Evolutionary conservation across 2,797 vertebrate genomes (phyloP), one percentile per base, ranked within the genome.

Genomic region (Acanthurus leucopareius): DNA sequence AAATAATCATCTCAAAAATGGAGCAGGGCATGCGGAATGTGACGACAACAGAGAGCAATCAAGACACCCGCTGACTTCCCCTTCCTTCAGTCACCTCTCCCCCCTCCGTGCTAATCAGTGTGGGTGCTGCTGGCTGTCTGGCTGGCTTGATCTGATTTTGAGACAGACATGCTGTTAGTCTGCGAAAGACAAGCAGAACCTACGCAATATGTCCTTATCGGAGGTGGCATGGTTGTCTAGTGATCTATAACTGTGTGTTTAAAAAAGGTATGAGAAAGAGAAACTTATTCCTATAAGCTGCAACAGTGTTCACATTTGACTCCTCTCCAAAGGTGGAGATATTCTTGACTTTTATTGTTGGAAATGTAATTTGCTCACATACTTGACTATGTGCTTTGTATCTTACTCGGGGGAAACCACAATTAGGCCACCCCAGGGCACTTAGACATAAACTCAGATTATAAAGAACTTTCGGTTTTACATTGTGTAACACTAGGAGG

Each of bases 71-170:
- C 67, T 71, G 79, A 69, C 74, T 83, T 48, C 56, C 48, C 58
- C n/a, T 32, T 58, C 82, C 64, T 74, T 72, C 68, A 28, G 79
- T 69, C 81, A 77, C 79, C 48, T 73, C 61, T 42, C 53, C 75
- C 69, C 53, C 32, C 60, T 71, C n/a, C 5, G 73, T 82, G 80
- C 84, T 88, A 92, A 92, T 91, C 86, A 92, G 75, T 35, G 69
- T 76, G 79, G 90, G 69, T 79, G 81, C 80, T 81, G 60, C 79
- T 66, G 77, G 69, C 75, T 83, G 84, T 35, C 71, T 79, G 61
- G 40, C 22, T 65, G 74, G 77, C 69, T 66, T 69, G 52, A 88
- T 81, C 68, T 75, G 76, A 88, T 82, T 84, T 69, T 74, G 63
- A 89, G 70, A 79, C 22, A 77, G 45, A 80, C 56, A 59, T 8